Conservation (phyloP, 1,140 invertebrate species). For the Argopecten irradians region DNA sequence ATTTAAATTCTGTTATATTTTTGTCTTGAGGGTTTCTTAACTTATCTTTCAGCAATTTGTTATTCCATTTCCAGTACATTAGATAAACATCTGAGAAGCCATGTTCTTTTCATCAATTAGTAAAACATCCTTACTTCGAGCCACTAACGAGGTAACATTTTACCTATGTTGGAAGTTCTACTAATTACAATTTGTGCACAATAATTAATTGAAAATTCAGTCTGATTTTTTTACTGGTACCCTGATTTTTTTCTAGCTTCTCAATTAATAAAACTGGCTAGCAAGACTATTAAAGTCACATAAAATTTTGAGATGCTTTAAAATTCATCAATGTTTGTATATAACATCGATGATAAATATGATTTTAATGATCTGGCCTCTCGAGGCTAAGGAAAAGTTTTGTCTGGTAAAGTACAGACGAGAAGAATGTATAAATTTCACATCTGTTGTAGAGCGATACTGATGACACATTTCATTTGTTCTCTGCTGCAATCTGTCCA, state of each 20-base stretch:
- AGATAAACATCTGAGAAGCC: background rate
- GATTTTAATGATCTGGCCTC: background rate
- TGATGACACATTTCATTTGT: conserved; percentile 22
- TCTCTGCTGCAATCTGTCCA: conserved; percentile 14
- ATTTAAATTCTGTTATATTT: too few relatives aligned
- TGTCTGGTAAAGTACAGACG: conserved; percentile 2
- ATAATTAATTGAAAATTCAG: conserved; percentile 11
- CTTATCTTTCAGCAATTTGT: too few relatives aligned
- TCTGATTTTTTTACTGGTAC: background rate
- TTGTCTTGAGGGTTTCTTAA: too few relatives aligned
- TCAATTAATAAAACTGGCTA: conserved; percentile 5
- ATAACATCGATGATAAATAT: background rate
- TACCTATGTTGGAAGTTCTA: background rate
- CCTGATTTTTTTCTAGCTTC: background rate
- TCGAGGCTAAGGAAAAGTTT: background rate
- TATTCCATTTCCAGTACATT: too few relatives aligned
- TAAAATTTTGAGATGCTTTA: conserved; percentile 1
- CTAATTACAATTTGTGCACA: background rate
- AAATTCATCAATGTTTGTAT: conserved; percentile 23
- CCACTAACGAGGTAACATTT: background rate
- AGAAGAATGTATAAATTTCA: background rate
- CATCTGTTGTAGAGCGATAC: background rate
- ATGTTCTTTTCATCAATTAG: background rate
- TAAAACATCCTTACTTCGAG: background rate
- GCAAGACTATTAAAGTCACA: conserved; percentile 7